Evolutionary conservation across 2,888 invertebrate genomes (phyloP).

Genomic region (Agriopis marginaria): DNA sequence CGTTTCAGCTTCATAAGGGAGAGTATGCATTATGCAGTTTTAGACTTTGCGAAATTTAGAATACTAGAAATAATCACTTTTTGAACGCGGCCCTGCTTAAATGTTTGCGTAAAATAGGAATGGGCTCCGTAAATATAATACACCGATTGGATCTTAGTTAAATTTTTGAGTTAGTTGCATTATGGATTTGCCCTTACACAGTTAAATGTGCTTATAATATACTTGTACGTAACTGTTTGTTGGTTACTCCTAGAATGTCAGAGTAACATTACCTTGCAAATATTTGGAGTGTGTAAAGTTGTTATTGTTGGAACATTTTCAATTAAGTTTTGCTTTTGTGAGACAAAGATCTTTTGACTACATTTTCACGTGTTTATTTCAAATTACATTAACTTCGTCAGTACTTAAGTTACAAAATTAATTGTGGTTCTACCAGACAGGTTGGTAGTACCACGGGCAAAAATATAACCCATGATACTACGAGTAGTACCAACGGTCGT

Average conservation of each 20-base stretch:
- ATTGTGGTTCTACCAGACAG: not conserved
- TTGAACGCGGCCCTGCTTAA: no score
- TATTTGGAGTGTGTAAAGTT: constrained; percentile 47
- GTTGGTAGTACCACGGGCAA: no score
- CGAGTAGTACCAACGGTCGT: not conserved
- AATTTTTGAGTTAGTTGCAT: not conserved
- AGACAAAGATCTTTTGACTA: constrained; percentile 29
- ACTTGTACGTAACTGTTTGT: constrained; percentile 39
- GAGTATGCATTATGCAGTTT: no score
- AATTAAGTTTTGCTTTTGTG: constrained; percentile 47
- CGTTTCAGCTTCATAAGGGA: no score
- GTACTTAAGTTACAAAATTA: not conserved
- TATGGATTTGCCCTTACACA: constrained; percentile 51
- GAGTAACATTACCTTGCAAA: constrained; percentile 47
- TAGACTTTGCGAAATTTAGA: no score
- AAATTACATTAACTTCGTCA: not conserved
- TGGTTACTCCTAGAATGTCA: constrained; percentile 49
- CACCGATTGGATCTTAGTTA: not conserved
- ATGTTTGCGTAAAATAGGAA: no score
- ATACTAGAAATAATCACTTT: no score
- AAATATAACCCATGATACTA: not conserved
- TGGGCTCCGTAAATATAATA: no score
- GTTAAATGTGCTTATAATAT: constrained; percentile 55
- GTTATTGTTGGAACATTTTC: constrained; percentile 50
- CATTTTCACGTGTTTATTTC: constrained; percentile 12